phyloP scores from a whole-genome alignment of 2,888 invertebrate genomes.

The Entomobrya proxima region DNA sequence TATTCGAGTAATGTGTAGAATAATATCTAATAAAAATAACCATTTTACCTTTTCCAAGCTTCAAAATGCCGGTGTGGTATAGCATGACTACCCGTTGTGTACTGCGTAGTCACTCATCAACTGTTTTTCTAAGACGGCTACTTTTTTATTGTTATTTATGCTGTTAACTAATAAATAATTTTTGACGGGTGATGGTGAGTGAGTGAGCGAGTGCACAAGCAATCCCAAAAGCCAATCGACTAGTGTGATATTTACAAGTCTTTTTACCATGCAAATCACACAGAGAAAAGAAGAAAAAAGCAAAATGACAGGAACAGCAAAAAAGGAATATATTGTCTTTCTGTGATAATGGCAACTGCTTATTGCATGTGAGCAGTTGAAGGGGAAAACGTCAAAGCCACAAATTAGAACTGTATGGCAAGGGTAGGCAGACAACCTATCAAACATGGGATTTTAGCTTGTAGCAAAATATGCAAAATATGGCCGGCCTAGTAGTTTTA shows the following conservation, averaged over 20 bases:
- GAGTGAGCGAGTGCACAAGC: not conserved
- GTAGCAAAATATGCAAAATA: slow-evolving; percentile 46
- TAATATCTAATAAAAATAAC: slow-evolving; percentile 13
- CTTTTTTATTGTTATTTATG: slow-evolving; percentile 33
- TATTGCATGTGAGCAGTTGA: not conserved
- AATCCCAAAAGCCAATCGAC: slow-evolving; percentile 36
- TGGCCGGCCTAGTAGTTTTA: no score
- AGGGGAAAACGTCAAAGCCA: slow-evolving; percentile 47
- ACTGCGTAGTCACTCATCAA: not conserved
- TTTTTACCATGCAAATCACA: slow-evolving; percentile 60
- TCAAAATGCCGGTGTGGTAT: not conserved
- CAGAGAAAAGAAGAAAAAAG: slow-evolving; percentile 30
- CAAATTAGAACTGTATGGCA: slow-evolving; percentile 48
- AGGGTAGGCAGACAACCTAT: not conserved
- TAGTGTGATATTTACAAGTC: slow-evolving; percentile 24
- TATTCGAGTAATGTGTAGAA: no score
- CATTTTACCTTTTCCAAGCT: slow-evolving; percentile 10
- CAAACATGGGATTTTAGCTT: slow-evolving; percentile 13
- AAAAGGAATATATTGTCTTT: not conserved
- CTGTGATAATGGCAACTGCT: no score
- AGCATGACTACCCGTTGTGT: not conserved
- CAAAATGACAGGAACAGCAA: not conserved
- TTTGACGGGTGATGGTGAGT: not conserved
- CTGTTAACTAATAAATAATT: slow-evolving; percentile 29
- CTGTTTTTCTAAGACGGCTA: not conserved